Base-by-base conservation (phyloP, 1,140 invertebrate species). In the Cecropterus lyciades region DNA sequence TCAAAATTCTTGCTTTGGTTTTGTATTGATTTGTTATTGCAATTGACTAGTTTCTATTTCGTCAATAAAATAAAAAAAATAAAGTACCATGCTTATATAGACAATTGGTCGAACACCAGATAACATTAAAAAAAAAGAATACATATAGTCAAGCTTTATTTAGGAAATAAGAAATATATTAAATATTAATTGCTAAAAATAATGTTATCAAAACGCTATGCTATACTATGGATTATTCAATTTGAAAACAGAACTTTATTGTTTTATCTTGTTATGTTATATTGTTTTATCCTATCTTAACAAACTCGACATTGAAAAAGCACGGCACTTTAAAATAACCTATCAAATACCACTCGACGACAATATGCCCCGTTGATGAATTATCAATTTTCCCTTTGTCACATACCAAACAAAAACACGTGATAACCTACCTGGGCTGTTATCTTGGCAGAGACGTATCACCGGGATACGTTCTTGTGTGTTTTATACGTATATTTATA, bases 331-430 rank as follows among this genome's bases (percentile, higher is more conserved):
- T 70, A 71, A 77, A 82, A 81, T 79, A 70, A 79, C 72, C 63
- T 69, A 76, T 69, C 60, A 59, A 59, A 55, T 43, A 56, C 53
- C 72, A 79, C 72, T 82, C 70, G 51, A 75, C 69, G 67, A 82
- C 80, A 83, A 84, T 72, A 65, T 69, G 65, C 63, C 67, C 76
- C 76, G 65, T 72, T 83, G 85, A 82, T 84, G 76, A 83, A 84
- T 87, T 87, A 85, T 85, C 82, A 85, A 85, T 85, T 85, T 83
- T 79, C 83, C 75, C 79, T 82, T 86, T 84, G 78, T 88, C 78
- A 80, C 75, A 70, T 63, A 67, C 75, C 79, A 84, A 85, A 86
- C 81, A 86, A 86, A 86, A 88, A 85, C 76, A 77, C 67, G 66
- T 65, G 72, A 82, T 79, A 65, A 75, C 67, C 73, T 80, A 84